phyloP scores from a whole-genome alignment of 2,113 vertebrate species.

The Paraplagusia blochii region DNA sequence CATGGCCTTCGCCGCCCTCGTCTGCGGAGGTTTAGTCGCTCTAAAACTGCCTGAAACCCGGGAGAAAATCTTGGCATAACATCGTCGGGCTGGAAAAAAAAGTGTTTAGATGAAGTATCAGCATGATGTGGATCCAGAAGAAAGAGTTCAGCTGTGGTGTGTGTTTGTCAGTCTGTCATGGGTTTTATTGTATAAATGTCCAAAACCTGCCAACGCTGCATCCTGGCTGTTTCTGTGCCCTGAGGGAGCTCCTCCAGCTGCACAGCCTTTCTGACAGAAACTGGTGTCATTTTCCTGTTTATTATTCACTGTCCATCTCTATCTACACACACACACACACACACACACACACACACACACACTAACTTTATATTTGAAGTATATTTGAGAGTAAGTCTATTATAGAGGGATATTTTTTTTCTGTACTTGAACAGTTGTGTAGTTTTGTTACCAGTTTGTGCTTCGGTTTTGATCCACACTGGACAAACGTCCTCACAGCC shows the following conservation, averaged over 20 bases:
- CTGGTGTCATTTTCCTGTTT: slow-evolving; percentile 38
- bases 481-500: slow-evolving; percentile 8
- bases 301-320: slow-evolving; percentile 18
- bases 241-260: slow-evolving; percentile 51
- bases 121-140: slow-evolving; percentile 29
- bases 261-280: slow-evolving; percentile 40
- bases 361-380: slow-evolving; percentile 44
- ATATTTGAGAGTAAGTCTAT: slow-evolving; percentile 47
- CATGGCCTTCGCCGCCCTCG: slow-evolving; percentile 88
- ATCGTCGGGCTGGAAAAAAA: slow-evolving; percentile 61
- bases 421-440: slow-evolving; percentile 52
- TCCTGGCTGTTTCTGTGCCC: slow-evolving; percentile 34
- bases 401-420: slow-evolving; percentile 44
- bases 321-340: slow-evolving; percentile 20
- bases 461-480: slow-evolving; percentile 52
- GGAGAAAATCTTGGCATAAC: slow-evolving; percentile 91
- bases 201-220: too few relatives aligned
- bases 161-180: slow-evolving; percentile 33
- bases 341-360: slow-evolving; percentile 10
- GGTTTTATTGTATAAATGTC: slow-evolving; percentile 20
- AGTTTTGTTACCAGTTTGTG: slow-evolving; percentile 66
- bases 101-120: slow-evolving; percentile 1
- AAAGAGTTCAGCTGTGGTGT: slow-evolving; percentile 23
- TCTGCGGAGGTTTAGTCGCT: slow-evolving; percentile 89
- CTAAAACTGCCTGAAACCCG: slow-evolving; percentile 93